These are phyloP conservation scores for Masnerella sp. DNA, from an alignment of 2,888 invertebrate genomes.

Conservation along the genomic window DNA sequence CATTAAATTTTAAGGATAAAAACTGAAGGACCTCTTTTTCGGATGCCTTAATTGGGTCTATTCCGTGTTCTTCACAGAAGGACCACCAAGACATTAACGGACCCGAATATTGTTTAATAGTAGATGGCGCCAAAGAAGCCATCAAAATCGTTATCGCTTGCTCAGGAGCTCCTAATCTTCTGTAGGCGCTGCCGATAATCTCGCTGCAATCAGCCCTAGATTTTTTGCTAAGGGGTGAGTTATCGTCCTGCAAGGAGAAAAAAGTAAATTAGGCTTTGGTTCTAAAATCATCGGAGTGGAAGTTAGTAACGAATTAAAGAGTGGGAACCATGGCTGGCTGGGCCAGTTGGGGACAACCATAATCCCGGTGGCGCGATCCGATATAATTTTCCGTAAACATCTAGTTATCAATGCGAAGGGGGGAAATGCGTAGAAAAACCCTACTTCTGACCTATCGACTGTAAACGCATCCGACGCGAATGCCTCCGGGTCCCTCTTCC, in stretches of 20 bases:
- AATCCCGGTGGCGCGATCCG: conserved; percentile 7
- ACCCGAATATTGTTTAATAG: neutral
- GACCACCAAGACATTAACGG: neutral
- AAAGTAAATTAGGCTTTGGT: conserved; percentile 4
- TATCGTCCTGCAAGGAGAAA: conserved; percentile 20
- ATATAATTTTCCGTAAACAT: conserved; percentile 1
- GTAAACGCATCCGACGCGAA: neutral
- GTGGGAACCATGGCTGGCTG: conserved; percentile 5
- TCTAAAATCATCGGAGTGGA: neutral
- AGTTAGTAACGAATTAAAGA: conserved; percentile 2
- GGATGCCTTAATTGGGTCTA: neutral
- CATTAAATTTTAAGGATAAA: conserved; percentile 2
- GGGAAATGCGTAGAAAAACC: conserved; percentile 16
- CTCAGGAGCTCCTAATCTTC: conserved; percentile 6
- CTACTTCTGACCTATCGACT: neutral
- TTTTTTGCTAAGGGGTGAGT: conserved; percentile 5
- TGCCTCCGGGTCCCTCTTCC: conserved; percentile 2
- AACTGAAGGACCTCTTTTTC: neutral
- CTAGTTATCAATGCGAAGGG: neutral
- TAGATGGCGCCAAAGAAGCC: conserved; percentile 13
- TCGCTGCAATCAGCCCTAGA: conserved; percentile 9
- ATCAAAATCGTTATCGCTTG: conserved; percentile 2
- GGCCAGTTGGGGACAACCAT: conserved; percentile 12
- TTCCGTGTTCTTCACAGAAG: neutral
- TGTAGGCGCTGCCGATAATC: conserved; percentile 14